Evolutionary conservation across 2,797 vertebrate species (phyloP).

Genomic region (Phataginus tricuspis): DNA sequence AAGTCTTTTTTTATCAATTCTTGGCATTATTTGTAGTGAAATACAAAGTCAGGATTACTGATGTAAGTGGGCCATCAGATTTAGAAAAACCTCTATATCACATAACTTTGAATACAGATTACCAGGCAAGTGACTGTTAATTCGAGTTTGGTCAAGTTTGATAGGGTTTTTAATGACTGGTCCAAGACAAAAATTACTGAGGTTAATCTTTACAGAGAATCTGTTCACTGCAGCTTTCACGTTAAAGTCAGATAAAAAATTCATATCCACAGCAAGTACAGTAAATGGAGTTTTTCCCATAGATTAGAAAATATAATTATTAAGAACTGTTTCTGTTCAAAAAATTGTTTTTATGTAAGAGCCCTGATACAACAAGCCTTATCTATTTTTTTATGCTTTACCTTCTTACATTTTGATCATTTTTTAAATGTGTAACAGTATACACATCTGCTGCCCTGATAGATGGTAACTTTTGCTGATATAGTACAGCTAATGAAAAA

Average conservation of each 20-base stretch:
- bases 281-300: conserved; percentile 47
- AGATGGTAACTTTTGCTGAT: conserved; percentile 54
- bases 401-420: not conserved
- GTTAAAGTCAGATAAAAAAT: conserved; percentile 65
- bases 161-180: conserved; percentile 54
- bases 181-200: conserved; percentile 65
- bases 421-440: conserved; percentile 10
- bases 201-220: conserved; percentile 66
- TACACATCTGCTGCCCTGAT: conserved; percentile 20
- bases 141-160: conserved; percentile 66
- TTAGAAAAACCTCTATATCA: conserved; percentile 33
- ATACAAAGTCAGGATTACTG: conserved; percentile 66
- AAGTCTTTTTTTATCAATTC: conserved; percentile 49
- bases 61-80: conserved; percentile 43
- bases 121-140: conserved; percentile 37
- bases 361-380: not conserved
- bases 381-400: conserved; percentile 47
- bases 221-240: conserved; percentile 2
- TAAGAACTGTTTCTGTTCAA: conserved; percentile 3
- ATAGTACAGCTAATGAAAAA: conserved; percentile 65
- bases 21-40: conserved; percentile 62
- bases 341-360: conserved; percentile 33
- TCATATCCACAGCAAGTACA: conserved; percentile 13
- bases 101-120: conserved; percentile 27
- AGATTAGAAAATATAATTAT: conserved; percentile 67